These are phyloP conservation scores for Phocoena sinus DNA, from an alignment of 2,113 vertebrate genomes.

Conservation along the genomic window DNA sequence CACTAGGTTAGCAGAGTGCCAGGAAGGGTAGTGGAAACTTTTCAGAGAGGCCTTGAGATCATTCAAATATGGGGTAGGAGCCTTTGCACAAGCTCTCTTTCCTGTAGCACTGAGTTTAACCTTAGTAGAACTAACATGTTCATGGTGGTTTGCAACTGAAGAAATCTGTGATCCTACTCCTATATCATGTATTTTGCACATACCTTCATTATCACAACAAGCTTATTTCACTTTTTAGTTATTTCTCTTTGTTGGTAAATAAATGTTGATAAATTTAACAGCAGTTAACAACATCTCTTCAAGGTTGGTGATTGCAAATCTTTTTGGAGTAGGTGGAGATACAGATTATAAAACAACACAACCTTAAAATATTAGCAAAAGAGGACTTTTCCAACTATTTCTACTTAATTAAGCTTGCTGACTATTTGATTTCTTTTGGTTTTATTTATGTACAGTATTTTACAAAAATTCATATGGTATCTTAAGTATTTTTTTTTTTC, in stretches of 20 bases:
- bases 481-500: not conserved
- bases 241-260: not conserved
- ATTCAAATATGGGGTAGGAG: not conserved
- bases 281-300: not conserved
- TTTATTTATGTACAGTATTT: not conserved
- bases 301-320: not conserved
- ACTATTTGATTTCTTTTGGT: not conserved
- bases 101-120: not conserved
- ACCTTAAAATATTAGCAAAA: not conserved
- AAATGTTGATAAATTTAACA: not conserved
- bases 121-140: not conserved
- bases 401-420: not conserved
- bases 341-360: not conserved
- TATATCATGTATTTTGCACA: not conserved
- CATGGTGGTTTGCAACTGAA: not conserved
- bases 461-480: not conserved
- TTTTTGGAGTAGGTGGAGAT: not conserved
- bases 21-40: not conserved
- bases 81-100: not conserved
- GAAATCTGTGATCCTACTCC: not conserved
- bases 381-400: not conserved
- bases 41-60: not conserved
- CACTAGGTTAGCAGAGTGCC: not conserved
- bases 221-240: not conserved
- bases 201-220: not conserved